Evolutionary conservation across 2,888 invertebrate genomes (phyloP), one percentile per base, ranked within the genome.

Genomic region (Drosophila rellima): DNA sequence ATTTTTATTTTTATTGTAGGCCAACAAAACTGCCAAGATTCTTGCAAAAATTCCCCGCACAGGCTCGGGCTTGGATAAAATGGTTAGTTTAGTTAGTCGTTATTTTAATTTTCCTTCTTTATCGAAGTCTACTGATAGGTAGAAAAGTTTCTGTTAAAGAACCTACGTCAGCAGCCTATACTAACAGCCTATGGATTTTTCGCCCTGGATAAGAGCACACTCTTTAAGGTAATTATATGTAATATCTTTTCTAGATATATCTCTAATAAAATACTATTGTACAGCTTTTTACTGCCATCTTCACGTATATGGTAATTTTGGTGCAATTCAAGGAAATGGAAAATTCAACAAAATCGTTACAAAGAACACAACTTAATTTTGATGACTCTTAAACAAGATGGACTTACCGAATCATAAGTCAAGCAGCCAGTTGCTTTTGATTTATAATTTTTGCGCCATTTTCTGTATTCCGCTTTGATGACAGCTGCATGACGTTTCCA

Each of bases 401-500:
- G 8, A 73, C 93, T 93, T 94, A 97, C 97, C 94, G 96, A 95
- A 91, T 92, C 96, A 92, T 95, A 95, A 84, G 95, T 94, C 92
- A 96, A 96, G 80, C 89, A 90, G 88, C 95, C 95, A 93, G 95
- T 95, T 73, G 96, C 96, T 91, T 96, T 95, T 94, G 97, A 96
- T 91, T 91, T 92, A 82, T 88, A 92, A 87, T 92, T 92, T 82
- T 91, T 96, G 75, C 99, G 95, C 99, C 99, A 99, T 96, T 98
- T 98, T 94, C 99, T 98, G 94, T 99, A 99, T 94, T 99, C 99
- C 71, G 98, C 98, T 90, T 98, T 98, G 54, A 99, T 98, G 44
- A 98, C 98, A 83, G 98, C 97, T 79, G 98, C 94, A 93, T 98
- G 96, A 90, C 99, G 94, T 94, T 99, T 99, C 99, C 99, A 99